Conservation (phyloP, 2,113 vertebrate species). For the Tiliqua scincoides region DNA sequence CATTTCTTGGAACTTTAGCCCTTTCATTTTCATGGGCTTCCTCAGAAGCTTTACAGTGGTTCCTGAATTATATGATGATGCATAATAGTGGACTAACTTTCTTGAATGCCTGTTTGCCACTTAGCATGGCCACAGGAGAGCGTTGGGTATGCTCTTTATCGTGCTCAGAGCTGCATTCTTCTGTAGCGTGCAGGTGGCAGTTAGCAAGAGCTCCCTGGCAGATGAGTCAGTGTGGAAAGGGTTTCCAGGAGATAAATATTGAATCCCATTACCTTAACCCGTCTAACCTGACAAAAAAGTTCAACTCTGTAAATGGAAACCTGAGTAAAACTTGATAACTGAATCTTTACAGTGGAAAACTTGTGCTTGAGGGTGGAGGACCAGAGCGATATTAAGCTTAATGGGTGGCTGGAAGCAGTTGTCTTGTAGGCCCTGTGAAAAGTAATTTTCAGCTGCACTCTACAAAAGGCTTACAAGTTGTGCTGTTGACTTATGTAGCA, state of each 20-base stretch:
- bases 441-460: neutral
- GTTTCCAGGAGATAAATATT: neutral
- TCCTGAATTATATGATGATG: too few species aligned
- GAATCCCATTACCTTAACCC: neutral
- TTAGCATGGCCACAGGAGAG: neutral
- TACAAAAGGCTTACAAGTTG: too few species aligned
- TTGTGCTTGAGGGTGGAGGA: neutral
- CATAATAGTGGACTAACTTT: neutral
- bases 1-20: neutral
- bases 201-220: too few species aligned
- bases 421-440: neutral
- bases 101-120: neutral
- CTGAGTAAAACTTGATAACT: too few species aligned
- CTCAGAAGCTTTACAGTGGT: neutral
- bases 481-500: neutral
- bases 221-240: neutral
- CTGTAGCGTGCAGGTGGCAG: neutral
- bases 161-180: too few species aligned
- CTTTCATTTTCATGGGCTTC: neutral
- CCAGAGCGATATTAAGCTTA: too few species aligned
- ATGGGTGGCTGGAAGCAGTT: neutral
- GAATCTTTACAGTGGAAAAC: neutral
- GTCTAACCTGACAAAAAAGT: neutral
- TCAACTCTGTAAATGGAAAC: neutral
- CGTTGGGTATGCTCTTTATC: neutral